Evolutionary conservation across 2,888 invertebrate species (phyloP).

Genomic region (Odontocerum albicorne): DNA sequence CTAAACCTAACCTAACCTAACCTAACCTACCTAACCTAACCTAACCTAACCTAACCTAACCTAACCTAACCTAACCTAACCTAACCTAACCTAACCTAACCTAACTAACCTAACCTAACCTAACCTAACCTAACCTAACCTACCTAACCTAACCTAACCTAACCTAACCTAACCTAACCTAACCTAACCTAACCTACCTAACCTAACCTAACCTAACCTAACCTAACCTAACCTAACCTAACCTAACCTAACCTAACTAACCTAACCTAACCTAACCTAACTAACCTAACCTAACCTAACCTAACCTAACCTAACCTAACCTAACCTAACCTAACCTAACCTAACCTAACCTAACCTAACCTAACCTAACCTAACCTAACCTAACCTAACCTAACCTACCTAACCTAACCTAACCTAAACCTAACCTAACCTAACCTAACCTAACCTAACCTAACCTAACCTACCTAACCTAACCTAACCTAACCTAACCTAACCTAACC

Average conservation of each 20-base stretch:
- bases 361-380: constrained; percentile 12
- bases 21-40: constrained; percentile 12
- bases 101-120: constrained; percentile 9
- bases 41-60: constrained; percentile 11
- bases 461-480: constrained; percentile 12
- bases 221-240: constrained; percentile 12
- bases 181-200: constrained; percentile 12
- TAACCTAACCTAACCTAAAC: constrained; percentile 9
- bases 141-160: constrained; percentile 12
- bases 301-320: constrained; percentile 11
- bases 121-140: constrained; percentile 12
- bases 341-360: constrained; percentile 12
- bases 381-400: constrained; percentile 10
- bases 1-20: constrained; percentile 14
- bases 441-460: constrained; percentile 12
- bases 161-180: constrained; percentile 12
- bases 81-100: constrained; percentile 1
- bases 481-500: constrained; percentile 11
- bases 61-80: constrained; percentile 11
- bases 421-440: constrained; percentile 12
- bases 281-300: constrained; percentile 12
- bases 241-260: constrained; percentile 12
- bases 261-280: constrained; percentile 12
- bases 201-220: constrained; percentile 11
- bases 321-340: constrained; percentile 11